These are phyloP conservation scores for Drosophila tani DNA, from an alignment of 1,140 invertebrate genomes.

Conservation along the genomic window DNA sequence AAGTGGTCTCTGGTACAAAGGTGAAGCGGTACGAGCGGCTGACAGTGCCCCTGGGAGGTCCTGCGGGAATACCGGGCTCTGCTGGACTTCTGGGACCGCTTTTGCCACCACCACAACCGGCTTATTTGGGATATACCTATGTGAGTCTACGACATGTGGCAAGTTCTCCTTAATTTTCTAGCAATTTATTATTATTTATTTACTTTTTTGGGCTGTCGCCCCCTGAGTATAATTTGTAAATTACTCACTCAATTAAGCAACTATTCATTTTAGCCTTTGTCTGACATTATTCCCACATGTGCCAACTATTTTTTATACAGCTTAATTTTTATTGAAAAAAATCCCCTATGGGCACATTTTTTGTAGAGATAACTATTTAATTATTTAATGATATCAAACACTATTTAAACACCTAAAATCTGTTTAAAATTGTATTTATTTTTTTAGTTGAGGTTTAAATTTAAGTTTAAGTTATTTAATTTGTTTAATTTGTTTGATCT, in stretches of 20 bases:
- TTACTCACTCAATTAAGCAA: slow-evolving; percentile 1
- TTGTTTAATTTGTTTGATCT: slow-evolving; percentile 5
- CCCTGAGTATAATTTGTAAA: neutral
- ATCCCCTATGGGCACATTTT: neutral
- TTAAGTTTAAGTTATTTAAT: neutral
- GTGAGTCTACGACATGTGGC: slow-evolving; percentile 30
- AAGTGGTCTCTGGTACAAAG: slow-evolving; percentile 81
- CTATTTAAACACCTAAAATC: neutral
- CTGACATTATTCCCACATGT: neutral
- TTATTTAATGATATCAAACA: slow-evolving; percentile 11
- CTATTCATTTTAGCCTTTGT: slow-evolving; percentile 13
- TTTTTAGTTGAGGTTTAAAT: neutral
- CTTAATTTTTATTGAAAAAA: neutral
- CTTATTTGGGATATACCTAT: slow-evolving; percentile 67
- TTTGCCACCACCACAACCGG: slow-evolving; percentile 59
- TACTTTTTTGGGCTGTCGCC: neutral
- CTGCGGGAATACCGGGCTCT: slow-evolving; percentile 49
- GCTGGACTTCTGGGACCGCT: slow-evolving; percentile 60
- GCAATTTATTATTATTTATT: neutral
- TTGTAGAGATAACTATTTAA: neutral
- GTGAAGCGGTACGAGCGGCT: slow-evolving; percentile 78
- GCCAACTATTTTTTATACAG: neutral
- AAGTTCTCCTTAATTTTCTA: too few species aligned
- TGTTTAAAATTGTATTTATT: neutral
- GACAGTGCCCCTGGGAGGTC: slow-evolving; percentile 66